phyloP scores from a whole-genome alignment of 1,140 invertebrate genomes.

The Dufourea novaeangliae region DNA sequence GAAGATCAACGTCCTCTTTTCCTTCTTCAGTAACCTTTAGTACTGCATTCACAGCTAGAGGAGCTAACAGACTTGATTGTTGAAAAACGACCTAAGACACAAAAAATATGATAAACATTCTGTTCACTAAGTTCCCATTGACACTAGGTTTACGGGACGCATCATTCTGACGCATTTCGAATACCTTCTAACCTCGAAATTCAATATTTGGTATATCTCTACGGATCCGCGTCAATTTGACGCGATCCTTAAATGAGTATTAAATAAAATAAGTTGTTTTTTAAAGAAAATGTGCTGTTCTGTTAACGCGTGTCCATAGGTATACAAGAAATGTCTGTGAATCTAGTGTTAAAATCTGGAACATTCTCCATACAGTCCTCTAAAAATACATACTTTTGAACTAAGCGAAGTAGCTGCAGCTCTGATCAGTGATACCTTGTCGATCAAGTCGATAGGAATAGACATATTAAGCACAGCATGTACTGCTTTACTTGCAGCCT shows the following conservation, averaged over 20 bases:
- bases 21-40: conserved; percentile 89
- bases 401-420: conserved; percentile 98
- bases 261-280: too few species aligned
- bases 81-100: conserved; percentile 93
- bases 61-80: conserved; percentile 96
- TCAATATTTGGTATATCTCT: too few species aligned
- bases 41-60: conserved; percentile 98
- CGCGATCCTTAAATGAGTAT: too few species aligned
- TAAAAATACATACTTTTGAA: conserved; percentile 89
- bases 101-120: too few species aligned
- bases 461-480: conserved; percentile 94
- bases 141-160: too few species aligned
- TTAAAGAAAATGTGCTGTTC: too few species aligned
- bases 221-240: too few species aligned
- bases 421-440: conserved; percentile 94
- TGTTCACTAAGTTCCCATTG: too few species aligned
- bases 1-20: conserved; percentile 86
- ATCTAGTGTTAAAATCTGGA: conserved; percentile 9
- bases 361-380: too few species aligned
- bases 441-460: conserved; percentile 92
- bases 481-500: conserved; percentile 92
- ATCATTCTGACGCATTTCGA: too few species aligned
- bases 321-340: neutral
- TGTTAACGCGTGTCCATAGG: conserved; percentile 22
- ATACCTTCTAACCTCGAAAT: too few species aligned